Conservation (phyloP, 2,113 vertebrate species). For the Caretta caretta region DNA sequence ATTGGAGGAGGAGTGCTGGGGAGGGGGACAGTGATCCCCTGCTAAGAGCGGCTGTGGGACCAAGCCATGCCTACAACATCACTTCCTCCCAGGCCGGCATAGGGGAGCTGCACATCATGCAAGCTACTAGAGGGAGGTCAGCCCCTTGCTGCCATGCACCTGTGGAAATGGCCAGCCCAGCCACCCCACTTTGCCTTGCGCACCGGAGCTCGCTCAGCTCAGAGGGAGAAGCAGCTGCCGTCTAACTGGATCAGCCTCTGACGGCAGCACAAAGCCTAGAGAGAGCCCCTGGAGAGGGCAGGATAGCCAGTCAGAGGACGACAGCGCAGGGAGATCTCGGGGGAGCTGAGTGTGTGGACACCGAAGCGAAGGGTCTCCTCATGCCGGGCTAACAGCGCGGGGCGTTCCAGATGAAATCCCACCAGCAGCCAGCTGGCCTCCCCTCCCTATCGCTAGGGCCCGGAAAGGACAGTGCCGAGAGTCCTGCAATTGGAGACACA, state of each 20-base stretch:
- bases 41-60: background rate
- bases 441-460: background rate
- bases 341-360: background rate
- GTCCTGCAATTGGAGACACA: background rate
- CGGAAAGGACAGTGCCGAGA: background rate
- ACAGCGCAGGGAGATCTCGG: accelerated
- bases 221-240: background rate
- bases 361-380: background rate
- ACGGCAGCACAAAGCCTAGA: background rate
- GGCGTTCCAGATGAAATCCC: background rate
- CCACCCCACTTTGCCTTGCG: background rate
- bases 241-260: background rate
- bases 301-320: background rate
- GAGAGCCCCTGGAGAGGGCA: background rate
- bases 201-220: background rate
- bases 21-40: background rate
- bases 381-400: background rate
- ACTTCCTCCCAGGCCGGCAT: background rate
- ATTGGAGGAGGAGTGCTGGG: background rate
- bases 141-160: background rate
- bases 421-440: background rate
- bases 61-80: background rate
- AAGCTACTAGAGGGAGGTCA: background rate
- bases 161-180: background rate
- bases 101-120: background rate